A percentile compares a stretch with the other conserved stretches of the same genome.
These are phyloP conservation scores for Dysidea cf. avara DNA, from an alignment of 37 sponge, comb jelly and placozoan species.

Conservation along the genomic window DNA sequence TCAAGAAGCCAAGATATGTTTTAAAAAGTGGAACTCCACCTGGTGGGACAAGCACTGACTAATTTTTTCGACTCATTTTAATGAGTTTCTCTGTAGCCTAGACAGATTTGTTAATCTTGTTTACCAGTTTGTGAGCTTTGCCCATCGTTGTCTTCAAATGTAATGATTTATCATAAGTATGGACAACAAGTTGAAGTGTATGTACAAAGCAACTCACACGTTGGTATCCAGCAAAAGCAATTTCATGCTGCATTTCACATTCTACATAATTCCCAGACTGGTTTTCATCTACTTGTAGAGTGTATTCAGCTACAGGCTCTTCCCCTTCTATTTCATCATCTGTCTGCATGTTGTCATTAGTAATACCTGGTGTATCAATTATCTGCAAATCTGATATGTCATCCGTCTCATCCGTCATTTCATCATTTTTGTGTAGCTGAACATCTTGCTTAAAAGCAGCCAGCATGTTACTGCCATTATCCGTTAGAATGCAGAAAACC, in stretches of 20 bases:
- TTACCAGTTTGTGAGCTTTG: conserved; percentile 11
- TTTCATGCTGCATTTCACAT: too few relatives aligned
- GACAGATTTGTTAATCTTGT: conserved; percentile 19
- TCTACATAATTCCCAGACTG: too few relatives aligned
- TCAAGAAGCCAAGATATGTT: conserved; percentile 5
- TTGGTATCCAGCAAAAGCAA: neutral
- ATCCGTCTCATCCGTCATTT: neutral
- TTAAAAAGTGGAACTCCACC: conserved; percentile 28
- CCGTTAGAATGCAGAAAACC: conserved; percentile 8
- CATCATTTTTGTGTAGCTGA: neutral
- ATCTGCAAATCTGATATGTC: too few relatives aligned
- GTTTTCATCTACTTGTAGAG: neutral
- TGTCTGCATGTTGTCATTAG: too few relatives aligned
- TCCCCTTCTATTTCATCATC: neutral
- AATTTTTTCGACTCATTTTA: conserved; percentile 1
- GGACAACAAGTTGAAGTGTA: conserved; percentile 16
- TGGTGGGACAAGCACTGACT: conserved; percentile 19
- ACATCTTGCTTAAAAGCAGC: conserved; percentile 6
- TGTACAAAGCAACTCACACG: conserved; percentile 4
- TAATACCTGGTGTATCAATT: too few relatives aligned
- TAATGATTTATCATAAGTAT: neutral
- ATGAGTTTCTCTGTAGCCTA: conserved; percentile 37
- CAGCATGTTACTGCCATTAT: conserved; percentile 43
- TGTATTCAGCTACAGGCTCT: neutral
- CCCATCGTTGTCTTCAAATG: neutral